A percentile compares a stretch with the other conserved stretches of the same genome.
Conservation (phyloP, 2,113 vertebrate genomes). For the Chauna torquata region DNA sequence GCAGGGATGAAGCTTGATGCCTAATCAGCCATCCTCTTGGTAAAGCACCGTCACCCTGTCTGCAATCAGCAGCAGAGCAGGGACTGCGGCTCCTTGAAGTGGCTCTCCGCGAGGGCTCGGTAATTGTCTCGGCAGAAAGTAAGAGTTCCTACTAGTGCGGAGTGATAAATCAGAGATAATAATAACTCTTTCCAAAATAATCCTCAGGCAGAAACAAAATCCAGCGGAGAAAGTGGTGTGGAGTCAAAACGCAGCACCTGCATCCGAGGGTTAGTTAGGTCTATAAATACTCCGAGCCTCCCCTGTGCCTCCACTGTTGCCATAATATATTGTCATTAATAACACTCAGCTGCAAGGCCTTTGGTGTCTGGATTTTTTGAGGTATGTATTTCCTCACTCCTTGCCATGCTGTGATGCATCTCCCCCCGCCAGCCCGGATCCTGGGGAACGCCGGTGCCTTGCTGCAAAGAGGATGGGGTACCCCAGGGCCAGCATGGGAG, state of each 20-base stretch:
- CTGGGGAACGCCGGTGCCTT: background rate
- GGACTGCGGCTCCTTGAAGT: constrained; percentile 64
- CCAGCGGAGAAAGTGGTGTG: constrained; percentile 68
- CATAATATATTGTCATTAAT: background rate
- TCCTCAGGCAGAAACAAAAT: constrained; percentile 74
- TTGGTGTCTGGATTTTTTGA: background rate
- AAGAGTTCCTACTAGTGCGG: constrained; percentile 73
- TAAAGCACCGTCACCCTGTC: background rate
- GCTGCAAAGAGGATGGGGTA: background rate
- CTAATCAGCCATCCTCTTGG: background rate
- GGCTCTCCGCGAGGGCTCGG: constrained; percentile 58
- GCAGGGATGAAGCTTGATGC: background rate
- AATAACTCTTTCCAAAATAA: constrained; percentile 81
- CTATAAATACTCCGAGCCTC: constrained; percentile 22
- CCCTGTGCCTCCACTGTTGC: constrained; percentile 17
- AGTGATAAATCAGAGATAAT: constrained; percentile 76
- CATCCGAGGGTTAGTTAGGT: constrained; percentile 37
- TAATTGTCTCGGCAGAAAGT: constrained; percentile 73
- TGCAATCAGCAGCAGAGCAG: constrained; percentile 34
- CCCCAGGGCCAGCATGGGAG: background rate
- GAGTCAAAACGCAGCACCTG: constrained; percentile 69
- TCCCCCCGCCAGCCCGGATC: background rate
- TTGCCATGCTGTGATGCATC: background rate
- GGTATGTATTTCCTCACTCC: background rate
- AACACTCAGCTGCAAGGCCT: background rate